Evolutionary conservation across 1,140 invertebrate species (phyloP), one percentile per base, ranked within the genome.

Genomic region (Leguminivora glycinivorella): DNA sequence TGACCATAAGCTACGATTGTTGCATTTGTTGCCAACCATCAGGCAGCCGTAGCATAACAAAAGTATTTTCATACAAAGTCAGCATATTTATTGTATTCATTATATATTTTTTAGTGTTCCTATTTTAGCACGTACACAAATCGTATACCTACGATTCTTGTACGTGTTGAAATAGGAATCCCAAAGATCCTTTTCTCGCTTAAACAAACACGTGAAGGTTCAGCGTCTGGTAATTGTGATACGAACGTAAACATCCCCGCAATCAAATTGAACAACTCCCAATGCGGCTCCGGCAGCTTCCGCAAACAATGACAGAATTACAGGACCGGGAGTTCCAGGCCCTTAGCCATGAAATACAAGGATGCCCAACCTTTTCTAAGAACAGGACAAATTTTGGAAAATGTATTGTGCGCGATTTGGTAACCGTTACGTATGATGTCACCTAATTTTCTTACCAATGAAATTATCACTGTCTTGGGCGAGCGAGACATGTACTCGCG

Each of bases 241-340:
- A 34, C 25, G n/a, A 63, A 6, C 17, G 25, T 63, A 63, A 63
- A 63, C 58, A 31, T 2, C 14, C 58, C 58, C 58, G 29, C 58
- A 63, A 63, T 63, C 58, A 63, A 63, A 34, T 63, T 63, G 58
- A 63, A 63, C 29, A 63, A 63, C 31, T 63, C 58, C 58, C 58
- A 63, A 14, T 22, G 58, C 58, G 26, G 17, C 58, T 34, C 25
- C 58, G 26, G 58, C 58, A 34, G 29, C n/a, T 17, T 34, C 12
- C n/a, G 17, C 58, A 31, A 31, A 63, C 58, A 34, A 63, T 34
- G 26, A 5, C n/a, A 63, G 26, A n/a, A 63, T 29, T 63, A 29
- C n/a, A 29, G 29, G 26, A 34, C 26, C 19, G 47, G 19, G 47
- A 22, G 47, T 52, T 22, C n/a, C 0, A 19, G 43, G 6, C 43